A percentile compares a stretch with the other conserved stretches of the same genome.
Evolutionary conservation across 2,113 vertebrate species (phyloP).

Genomic region (Etia nguti): DNA sequence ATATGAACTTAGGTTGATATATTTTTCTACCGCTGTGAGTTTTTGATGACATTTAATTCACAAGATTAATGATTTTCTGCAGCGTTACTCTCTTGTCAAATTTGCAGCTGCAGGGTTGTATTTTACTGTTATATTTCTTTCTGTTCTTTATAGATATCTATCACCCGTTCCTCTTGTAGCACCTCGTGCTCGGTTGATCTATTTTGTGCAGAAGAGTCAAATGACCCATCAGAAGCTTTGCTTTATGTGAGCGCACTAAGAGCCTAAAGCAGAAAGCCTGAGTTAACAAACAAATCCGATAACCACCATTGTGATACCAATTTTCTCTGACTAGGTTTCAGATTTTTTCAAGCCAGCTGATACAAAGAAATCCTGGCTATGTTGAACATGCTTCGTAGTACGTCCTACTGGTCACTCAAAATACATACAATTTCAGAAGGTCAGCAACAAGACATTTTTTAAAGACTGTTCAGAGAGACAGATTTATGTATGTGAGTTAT

Average conservation of each 20-base stretch:
- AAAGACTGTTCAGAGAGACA: neutral
- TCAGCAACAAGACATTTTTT: neutral
- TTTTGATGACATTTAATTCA: neutral
- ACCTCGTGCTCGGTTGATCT: neutral
- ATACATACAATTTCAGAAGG: neutral
- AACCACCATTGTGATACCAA: neutral
- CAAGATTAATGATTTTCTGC: neutral
- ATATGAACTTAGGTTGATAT: neutral
- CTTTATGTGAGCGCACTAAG: neutral
- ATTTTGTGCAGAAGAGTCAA: neutral
- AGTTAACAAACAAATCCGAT: neutral
- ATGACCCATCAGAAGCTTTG: neutral
- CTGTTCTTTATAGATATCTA: neutral
- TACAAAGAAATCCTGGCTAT: neutral
- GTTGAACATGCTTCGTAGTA: neutral
- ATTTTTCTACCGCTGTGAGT: neutral
- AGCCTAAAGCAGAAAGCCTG: neutral
- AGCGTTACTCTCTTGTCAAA: neutral
- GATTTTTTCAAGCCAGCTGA: neutral
- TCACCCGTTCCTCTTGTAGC: neutral
- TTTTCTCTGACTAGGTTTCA: neutral
- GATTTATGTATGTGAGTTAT: neutral
- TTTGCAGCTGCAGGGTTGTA: neutral
- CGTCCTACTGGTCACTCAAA: neutral
- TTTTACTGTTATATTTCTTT: neutral